Conservation (phyloP, 2,888 invertebrate species). For the Gastrophysa polygoni region DNA sequence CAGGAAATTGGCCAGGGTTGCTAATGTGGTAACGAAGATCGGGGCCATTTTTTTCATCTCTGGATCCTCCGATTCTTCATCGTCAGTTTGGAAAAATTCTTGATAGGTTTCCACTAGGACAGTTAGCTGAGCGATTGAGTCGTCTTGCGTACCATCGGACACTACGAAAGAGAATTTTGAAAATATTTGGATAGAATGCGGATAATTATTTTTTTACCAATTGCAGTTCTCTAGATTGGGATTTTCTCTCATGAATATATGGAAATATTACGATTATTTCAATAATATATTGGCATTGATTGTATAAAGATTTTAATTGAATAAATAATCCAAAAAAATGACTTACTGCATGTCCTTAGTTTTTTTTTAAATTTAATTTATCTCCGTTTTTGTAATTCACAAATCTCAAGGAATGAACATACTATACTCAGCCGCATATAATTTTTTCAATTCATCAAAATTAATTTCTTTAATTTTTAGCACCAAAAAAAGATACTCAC, state of each 20-base stretch:
- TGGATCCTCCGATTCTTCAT: conserved; percentile 49
- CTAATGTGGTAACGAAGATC: conserved; percentile 48
- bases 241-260: too few relatives aligned
- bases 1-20: conserved; percentile 43
- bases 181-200: too few relatives aligned
- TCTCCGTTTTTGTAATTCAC: too few relatives aligned
- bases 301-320: too few relatives aligned
- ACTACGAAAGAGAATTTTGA: conserved; percentile 13
- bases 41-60: conserved; percentile 51
- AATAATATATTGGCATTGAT: too few relatives aligned
- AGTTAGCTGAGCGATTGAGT: conserved; percentile 23
- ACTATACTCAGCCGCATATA: too few relatives aligned
- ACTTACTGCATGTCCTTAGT: neutral
- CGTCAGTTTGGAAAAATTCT: conserved; percentile 50
- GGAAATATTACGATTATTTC: too few relatives aligned
- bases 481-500: conserved; percentile 51
- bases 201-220: too few relatives aligned
- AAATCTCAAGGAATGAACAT: too few relatives aligned
- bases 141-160: conserved; percentile 19
- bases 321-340: neutral
- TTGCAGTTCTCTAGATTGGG: too few relatives aligned
- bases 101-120: conserved; percentile 49
- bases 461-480: too few relatives aligned
- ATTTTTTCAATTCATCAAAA: too few relatives aligned
- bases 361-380: conserved; percentile 43